Base-by-base conservation (phyloP, 2,113 vertebrate species). In the Chunga burmeisteri region DNA sequence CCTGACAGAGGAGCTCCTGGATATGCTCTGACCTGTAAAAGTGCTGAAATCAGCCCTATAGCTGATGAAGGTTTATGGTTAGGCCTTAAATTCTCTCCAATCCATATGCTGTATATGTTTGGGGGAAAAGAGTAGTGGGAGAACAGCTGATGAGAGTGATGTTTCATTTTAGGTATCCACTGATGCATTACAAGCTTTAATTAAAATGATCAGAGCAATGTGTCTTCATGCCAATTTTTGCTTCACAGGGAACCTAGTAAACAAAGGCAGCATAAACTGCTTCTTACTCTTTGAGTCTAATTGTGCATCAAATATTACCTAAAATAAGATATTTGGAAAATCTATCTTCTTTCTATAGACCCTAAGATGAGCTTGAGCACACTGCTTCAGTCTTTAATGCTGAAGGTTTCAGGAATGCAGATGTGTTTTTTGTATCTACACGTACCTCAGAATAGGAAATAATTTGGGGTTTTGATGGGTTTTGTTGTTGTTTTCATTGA, bases 131-230 rank as follows among this genome's bases (percentile, higher is more conserved):
- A 89, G 16, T 8, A 72, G 50, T 77, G 21, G 58, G n/a, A 79
- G 42, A 92, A 88, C 61, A 94, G 42, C 65, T 92, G 90, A 94
- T 90, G 68, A 86, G 38, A 61, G 20, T 71, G 50, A 90, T 90
- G 75, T 79, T 88, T 81, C 63, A 9, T 46, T 94, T 96, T 97
- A 79, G 59, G 59, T 88, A 95, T 53, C 44, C 79, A 94, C 65
- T 82, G 86, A 94, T 88, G 86, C 93, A 63, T 93, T 88, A 49
- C 78, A 96, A 95, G 61, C 81, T 98, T 98, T 98, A 97, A 98
- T 98, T 98, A 98, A 98, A 97, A 97, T 93, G n/a, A 93, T 97
- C 88, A 92, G 82, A 67, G 75, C 42, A 84, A 77, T 80, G 52
- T 93, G 49, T 81, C 88, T 97, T 97, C 81, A 56, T 94, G 74